phyloP scores from a whole-genome alignment of 1,140 invertebrate genomes.

The Cydia splendana region DNA sequence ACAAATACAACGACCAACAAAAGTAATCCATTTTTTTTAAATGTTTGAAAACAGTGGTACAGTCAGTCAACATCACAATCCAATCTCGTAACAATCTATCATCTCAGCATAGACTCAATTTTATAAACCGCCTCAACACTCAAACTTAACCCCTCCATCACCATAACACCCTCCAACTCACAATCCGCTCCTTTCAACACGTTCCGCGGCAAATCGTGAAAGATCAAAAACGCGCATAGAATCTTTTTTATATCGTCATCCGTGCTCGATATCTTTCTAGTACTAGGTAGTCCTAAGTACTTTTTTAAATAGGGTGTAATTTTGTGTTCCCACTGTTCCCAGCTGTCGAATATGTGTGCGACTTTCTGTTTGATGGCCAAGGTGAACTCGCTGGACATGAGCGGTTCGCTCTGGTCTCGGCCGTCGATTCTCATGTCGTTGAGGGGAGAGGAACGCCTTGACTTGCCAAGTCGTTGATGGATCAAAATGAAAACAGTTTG shows the following conservation, averaged over 20 bases:
- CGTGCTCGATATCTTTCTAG: slow-evolving; percentile 48
- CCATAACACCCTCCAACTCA: slow-evolving; percentile 60
- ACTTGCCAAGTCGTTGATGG: background rate
- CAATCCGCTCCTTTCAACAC: slow-evolving; percentile 58
- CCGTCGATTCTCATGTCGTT: slow-evolving; percentile 59
- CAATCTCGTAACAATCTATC: slow-evolving; percentile 43
- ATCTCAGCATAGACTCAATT: slow-evolving; percentile 66
- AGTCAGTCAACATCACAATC: too few relatives aligned
- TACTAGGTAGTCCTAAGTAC: slow-evolving; percentile 70
- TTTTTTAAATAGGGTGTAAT: slow-evolving; percentile 73
- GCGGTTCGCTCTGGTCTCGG: slow-evolving; percentile 54
- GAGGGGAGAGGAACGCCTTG: slow-evolving; percentile 76
- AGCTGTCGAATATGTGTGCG: slow-evolving; percentile 78
- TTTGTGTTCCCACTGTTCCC: slow-evolving; percentile 80
- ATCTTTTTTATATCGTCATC: slow-evolving; percentile 63
- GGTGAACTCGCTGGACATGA: slow-evolving; percentile 70
- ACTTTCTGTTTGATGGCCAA: slow-evolving; percentile 81
- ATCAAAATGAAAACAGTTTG: too few relatives aligned
- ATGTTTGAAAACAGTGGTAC: too few relatives aligned
- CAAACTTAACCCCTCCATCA: slow-evolving; percentile 58
- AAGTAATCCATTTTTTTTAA: too few relatives aligned
- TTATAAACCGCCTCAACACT: slow-evolving; percentile 59
- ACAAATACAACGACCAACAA: too few relatives aligned
- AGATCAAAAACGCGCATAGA: slow-evolving; percentile 81
- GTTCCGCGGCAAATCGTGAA: slow-evolving; percentile 81